Percentiles rank a stretch among this genome's conserved stretches.
These are phyloP conservation scores for Coranthus polyacanthus DNA, from an alignment of 2,797 vertebrate species.

Conservation along the genomic window DNA sequence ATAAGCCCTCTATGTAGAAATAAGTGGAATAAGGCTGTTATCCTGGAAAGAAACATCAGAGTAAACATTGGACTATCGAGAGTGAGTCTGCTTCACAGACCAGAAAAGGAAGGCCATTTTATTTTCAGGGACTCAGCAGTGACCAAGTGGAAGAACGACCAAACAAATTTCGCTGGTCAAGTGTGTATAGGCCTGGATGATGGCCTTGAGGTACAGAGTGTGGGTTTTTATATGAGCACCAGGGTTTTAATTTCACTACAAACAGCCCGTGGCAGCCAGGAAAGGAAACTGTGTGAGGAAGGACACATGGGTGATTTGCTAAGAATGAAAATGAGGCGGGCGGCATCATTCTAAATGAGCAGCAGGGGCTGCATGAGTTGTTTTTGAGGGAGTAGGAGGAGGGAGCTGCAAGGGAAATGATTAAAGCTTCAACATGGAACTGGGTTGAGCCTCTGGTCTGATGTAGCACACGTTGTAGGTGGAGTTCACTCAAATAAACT, in stretches of 20 bases:
- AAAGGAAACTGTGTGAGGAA: neutral
- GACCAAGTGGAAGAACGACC: conserved; percentile 50
- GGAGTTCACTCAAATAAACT: conserved; percentile 51
- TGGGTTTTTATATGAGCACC: conserved; percentile 5
- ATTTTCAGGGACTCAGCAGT: conserved; percentile 23
- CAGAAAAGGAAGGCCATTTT: conserved; percentile 40
- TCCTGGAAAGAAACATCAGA: neutral
- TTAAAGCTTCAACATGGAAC: conserved; percentile 30
- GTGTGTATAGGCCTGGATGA: conserved; percentile 2
- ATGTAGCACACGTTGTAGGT: conserved; percentile 16
- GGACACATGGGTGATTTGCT: conserved; percentile 33
- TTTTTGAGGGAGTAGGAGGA: conserved; percentile 28
- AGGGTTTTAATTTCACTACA: conserved; percentile 40
- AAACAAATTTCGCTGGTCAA: conserved; percentile 5
- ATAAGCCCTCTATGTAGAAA: too few species aligned
- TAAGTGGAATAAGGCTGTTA: too few species aligned
- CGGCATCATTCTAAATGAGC: conserved; percentile 47
- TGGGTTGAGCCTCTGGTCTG: conserved; percentile 7
- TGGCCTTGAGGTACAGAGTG: conserved; percentile 33
- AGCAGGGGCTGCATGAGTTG: conserved; percentile 16
- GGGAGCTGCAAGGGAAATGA: conserved; percentile 28
- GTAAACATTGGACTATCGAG: conserved; percentile 26
- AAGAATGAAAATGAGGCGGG: conserved; percentile 42
- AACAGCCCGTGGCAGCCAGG: conserved; percentile 41
- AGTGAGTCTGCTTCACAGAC: conserved; percentile 38